Base-by-base conservation (phyloP, 2,797 vertebrate genomes). In the Mormyrus proboscirostris region DNA sequence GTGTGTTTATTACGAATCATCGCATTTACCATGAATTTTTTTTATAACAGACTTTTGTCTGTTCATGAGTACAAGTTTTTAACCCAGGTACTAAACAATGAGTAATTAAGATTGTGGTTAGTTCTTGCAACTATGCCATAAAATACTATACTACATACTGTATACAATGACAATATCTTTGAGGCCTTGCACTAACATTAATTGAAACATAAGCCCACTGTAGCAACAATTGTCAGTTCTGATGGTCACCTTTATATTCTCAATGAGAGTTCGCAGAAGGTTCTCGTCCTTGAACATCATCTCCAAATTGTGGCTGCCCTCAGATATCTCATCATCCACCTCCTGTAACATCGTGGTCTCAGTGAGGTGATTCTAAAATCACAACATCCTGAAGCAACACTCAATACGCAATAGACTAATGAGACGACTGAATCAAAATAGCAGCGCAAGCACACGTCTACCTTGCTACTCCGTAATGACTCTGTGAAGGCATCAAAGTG, bases 231-330 rank as follows among this genome's bases (percentile, higher is more conserved):
- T 16, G 14, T 86, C 44, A 55, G 12, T 79, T 10, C 10, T 85
- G 3, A 83, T 12, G 1, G 51, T 53, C 89, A 98, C 97, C 95
- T 95, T 97, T 90, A 97, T 95, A 87, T 96, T 91, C 50, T 91
- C 89, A 83, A 95, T 92, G 89, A 95, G 91, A 82, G 86, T 90
- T 83, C 96, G 95, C 82, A 97, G 92, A 90, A 96, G 90, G 33
- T 86, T 93, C 92, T 98, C 97, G 86, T 96, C 95, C 3, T 96
- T 94, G 55, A 98, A 91, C 88, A 97, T 94, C 4, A 90, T 90
- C 87, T 95, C 90, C 90, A 98, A 92, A 92, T 93, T 95, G 41
- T 96, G 96, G 5, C 95, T 96, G 14, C 93, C 92, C 14, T 94
- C 91, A 91, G 94, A 95, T 4, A 90, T 93, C 90, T 94, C 94